These are phyloP conservation scores for Coccyzus lansbergi DNA, from an alignment of 2,797 vertebrate genomes.

Conservation along the genomic window DNA sequence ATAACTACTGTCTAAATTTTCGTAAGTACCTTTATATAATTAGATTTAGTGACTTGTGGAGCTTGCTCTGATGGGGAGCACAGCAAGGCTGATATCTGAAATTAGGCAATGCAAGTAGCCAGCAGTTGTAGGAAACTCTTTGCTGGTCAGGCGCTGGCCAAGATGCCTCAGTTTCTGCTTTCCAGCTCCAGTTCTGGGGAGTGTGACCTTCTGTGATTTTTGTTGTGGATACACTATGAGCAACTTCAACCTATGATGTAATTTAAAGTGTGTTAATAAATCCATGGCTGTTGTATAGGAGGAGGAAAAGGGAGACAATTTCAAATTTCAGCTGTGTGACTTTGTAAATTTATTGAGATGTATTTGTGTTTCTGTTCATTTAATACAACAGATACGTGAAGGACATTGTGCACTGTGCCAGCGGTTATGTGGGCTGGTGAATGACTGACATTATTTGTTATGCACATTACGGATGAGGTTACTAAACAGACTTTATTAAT, in stretches of 20 bases:
- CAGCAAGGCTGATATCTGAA: neutral
- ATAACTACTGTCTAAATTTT: neutral
- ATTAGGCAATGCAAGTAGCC: neutral
- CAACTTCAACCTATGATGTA: rapidly evolving
- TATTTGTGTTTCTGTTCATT: slow-evolving; percentile 22
- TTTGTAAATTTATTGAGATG: neutral
- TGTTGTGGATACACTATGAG: neutral
- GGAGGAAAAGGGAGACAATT: neutral
- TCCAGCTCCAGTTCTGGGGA: neutral
- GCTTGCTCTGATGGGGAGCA: neutral
- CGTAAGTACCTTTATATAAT: neutral
- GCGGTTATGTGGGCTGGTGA: slow-evolving; percentile 31
- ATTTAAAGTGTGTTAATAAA: rapidly evolving
- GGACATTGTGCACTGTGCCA: neutral
- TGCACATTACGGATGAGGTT: neutral
- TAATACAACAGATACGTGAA: neutral
- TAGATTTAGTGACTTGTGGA: neutral
- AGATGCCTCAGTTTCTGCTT: neutral
- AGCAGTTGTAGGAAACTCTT: neutral
- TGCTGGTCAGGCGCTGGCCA: neutral
- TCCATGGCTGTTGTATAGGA: neutral
- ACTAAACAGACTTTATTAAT: slow-evolving; percentile 6
- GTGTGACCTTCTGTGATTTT: neutral
- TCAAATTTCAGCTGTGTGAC: neutral
- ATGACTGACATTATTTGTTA: slow-evolving; percentile 43